phyloP scores from a whole-genome alignment of 2,888 invertebrate genomes.

The Drosophila mimetica region DNA sequence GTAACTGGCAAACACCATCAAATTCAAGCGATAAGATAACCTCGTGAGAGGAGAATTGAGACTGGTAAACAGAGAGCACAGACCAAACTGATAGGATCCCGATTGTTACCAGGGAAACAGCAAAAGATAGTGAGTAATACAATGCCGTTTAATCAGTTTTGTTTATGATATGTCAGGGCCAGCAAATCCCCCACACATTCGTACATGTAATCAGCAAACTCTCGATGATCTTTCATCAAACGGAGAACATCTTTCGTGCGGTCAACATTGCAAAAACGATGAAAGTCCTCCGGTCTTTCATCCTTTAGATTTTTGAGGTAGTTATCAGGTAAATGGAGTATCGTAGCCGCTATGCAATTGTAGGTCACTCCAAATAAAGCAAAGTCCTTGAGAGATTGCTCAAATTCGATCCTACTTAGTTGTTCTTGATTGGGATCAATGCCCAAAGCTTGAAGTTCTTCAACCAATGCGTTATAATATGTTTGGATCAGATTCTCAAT shows the following conservation, averaged over 20 bases:
- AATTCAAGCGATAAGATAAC: conserved; percentile 46
- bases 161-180: conserved; percentile 58
- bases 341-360: conserved; percentile 80
- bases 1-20: not conserved
- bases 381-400: conserved; percentile 80
- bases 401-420: conserved; percentile 78
- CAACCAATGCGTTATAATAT: conserved; percentile 71
- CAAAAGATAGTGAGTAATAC: conserved; percentile 3
- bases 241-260: conserved; percentile 64
- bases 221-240: conserved; percentile 58
- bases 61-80: not conserved
- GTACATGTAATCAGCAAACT: conserved; percentile 64
- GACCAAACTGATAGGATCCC: conserved; percentile 39
- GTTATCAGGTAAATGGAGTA: conserved; percentile 80
- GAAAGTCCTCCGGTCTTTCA: conserved; percentile 78
- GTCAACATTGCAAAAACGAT: conserved; percentile 82
- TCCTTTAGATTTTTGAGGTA: conserved; percentile 80
- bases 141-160: conserved; percentile 26
- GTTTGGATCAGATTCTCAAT: conserved; percentile 49
- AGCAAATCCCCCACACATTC: conserved; percentile 78
- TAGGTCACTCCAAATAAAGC: conserved; percentile 82
- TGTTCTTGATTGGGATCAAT: conserved; percentile 71
- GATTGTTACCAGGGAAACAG: conserved; percentile 40
- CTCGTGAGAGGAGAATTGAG: not conserved
- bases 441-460: conserved; percentile 73